phyloP scores from a whole-genome alignment of 2,797 vertebrate genomes.

The Heteromormyrus szaboi region DNA sequence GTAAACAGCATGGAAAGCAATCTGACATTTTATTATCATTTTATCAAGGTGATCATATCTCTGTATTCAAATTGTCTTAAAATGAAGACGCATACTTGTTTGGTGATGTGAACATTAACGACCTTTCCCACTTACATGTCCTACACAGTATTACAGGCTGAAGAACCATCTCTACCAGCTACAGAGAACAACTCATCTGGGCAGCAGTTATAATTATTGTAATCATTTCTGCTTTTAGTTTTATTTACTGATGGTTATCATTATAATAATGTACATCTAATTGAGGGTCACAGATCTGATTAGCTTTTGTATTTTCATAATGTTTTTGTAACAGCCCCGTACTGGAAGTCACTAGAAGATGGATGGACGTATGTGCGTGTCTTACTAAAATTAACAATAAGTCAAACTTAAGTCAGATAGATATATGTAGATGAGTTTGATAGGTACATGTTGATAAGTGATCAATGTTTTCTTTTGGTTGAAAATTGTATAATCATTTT shows the following conservation, averaged over 20 bases:
- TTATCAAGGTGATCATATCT: neutral
- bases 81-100: neutral
- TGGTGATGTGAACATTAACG: neutral
- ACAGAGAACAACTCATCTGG: neutral
- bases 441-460: neutral
- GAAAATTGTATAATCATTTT: neutral
- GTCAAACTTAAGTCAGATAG: neutral
- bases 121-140: neutral
- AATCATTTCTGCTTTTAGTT: neutral
- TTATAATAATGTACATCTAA: neutral
- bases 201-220: neutral
- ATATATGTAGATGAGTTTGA: neutral
- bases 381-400: neutral
- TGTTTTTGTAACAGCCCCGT: neutral
- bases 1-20: neutral
- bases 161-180: neutral
- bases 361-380: neutral
- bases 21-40: neutral
- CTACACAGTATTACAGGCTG: neutral
- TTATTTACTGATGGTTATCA: neutral
- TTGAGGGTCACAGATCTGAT: neutral
- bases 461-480: neutral
- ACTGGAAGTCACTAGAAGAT: neutral
- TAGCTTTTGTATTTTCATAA: neutral
- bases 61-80: neutral